These are phyloP conservation scores for Mirza zaza DNA, from an alignment of 2,113 vertebrate species.

Conservation along the genomic window DNA sequence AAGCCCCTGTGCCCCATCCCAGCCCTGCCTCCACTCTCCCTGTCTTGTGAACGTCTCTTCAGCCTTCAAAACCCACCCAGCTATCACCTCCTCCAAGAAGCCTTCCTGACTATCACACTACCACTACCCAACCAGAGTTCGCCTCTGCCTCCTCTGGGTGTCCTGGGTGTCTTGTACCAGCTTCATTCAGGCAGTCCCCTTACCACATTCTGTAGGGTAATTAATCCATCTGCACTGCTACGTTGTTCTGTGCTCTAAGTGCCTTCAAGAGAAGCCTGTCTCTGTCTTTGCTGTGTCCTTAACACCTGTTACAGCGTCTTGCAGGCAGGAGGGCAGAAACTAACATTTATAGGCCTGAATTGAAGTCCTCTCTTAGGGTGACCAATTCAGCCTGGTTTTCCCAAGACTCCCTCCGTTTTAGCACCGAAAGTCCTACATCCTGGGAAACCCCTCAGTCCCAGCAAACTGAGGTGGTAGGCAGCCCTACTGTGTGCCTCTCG, in stretches of 20 bases:
- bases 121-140: background rate
- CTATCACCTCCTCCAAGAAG: constrained; percentile 7
- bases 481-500: background rate
- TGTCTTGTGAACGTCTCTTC: background rate
- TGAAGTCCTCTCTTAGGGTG: background rate
- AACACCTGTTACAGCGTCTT: background rate
- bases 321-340: background rate
- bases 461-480: background rate
- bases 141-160: background rate
- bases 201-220: background rate
- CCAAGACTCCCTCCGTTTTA: background rate
- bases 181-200: background rate
- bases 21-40: background rate
- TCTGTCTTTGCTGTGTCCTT: background rate
- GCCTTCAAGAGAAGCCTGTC: background rate
- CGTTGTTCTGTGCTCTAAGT: background rate
- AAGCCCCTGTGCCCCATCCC: background rate
- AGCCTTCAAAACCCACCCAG: background rate
- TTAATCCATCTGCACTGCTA: background rate
- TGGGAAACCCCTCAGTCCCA: background rate
- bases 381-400: background rate
- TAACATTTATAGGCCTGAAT: background rate
- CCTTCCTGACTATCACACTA: background rate
- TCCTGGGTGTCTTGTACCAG: background rate
- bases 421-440: background rate